Evolutionary conservation across 2,113 vertebrate species (phyloP).

Genomic region (Hemiprocne comata): DNA sequence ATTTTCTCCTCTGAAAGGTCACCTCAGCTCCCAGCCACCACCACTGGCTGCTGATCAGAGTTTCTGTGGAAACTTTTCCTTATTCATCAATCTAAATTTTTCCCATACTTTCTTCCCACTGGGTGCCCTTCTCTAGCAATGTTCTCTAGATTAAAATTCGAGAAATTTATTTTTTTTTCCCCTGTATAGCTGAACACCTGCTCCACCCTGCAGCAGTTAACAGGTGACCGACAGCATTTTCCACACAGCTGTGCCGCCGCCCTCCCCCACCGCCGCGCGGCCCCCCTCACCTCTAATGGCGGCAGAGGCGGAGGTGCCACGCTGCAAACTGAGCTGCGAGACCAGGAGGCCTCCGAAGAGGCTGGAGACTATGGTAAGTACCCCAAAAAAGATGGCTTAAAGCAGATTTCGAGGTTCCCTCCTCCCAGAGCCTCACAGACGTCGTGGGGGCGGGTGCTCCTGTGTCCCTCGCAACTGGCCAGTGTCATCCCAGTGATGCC

Average conservation of each 20-base stretch:
- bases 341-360: not conserved
- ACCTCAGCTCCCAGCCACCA: not conserved
- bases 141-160: not conserved
- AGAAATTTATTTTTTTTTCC: not conserved
- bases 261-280: too few species aligned
- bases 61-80: not conserved
- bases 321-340: rapidly evolving
- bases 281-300: not conserved
- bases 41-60: not conserved
- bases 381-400: not conserved
- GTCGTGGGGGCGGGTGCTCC: too few species aligned
- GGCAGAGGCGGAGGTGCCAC: rapidly evolving
- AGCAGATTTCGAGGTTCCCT: not conserved
- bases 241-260: too few species aligned
- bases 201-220: not conserved
- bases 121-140: not conserved
- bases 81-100: not conserved
- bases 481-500: not conserved
- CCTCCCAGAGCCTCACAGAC: not conserved
- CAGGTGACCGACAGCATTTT: rapidly evolving
- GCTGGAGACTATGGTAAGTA: not conserved
- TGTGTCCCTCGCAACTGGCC: rapidly evolving
- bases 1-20: not conserved
- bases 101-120: not conserved
- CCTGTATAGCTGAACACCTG: rapidly evolving